phyloP scores from a whole-genome alignment of 2,888 invertebrate species.

The Carcina quercana region DNA sequence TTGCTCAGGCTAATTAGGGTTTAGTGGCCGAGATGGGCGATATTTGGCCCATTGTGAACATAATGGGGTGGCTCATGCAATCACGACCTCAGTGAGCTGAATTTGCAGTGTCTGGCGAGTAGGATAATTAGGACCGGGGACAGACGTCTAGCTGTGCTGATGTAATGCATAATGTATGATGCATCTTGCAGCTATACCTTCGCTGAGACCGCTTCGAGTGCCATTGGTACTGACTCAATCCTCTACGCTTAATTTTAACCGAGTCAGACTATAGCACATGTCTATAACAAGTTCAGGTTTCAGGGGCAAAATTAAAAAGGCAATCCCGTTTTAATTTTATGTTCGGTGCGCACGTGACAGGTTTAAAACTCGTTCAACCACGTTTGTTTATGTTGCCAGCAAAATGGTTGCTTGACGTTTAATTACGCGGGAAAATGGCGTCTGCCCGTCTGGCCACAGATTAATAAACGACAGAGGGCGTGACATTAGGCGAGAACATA shows the following conservation, averaged over 20 bases:
- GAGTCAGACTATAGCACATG: too few species aligned
- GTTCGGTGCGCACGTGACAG: constrained; percentile 7
- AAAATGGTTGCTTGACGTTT: constrained; percentile 54
- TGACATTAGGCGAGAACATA: too few species aligned
- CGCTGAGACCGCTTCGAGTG: too few species aligned
- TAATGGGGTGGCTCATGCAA: constrained; percentile 23
- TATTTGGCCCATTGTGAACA: constrained; percentile 24
- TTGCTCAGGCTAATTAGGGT: constrained; percentile 36
- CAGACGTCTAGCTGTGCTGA: constrained; percentile 17
- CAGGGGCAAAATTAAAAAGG: too few species aligned
- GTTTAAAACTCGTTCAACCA: constrained; percentile 7
- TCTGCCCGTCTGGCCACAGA: too few species aligned
- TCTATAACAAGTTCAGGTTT: too few species aligned
- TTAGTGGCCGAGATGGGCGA: constrained; percentile 27
- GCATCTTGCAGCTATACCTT: constrained; percentile 27
- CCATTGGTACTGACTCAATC: too few species aligned
- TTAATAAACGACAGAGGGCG: too few species aligned
- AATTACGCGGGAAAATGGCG: constrained; percentile 47
- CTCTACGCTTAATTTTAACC: too few species aligned
- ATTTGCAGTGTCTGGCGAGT: constrained; percentile 18
- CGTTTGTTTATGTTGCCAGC: constrained; percentile 32
- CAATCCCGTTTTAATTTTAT: too few species aligned
- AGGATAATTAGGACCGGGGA: constrained; percentile 25
- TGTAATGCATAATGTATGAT: constrained; percentile 42
- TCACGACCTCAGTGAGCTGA: constrained; percentile 14